Evolutionary conservation across 2,797 vertebrate genomes (phyloP).

Genomic region (Poecilia velifera): DNA sequence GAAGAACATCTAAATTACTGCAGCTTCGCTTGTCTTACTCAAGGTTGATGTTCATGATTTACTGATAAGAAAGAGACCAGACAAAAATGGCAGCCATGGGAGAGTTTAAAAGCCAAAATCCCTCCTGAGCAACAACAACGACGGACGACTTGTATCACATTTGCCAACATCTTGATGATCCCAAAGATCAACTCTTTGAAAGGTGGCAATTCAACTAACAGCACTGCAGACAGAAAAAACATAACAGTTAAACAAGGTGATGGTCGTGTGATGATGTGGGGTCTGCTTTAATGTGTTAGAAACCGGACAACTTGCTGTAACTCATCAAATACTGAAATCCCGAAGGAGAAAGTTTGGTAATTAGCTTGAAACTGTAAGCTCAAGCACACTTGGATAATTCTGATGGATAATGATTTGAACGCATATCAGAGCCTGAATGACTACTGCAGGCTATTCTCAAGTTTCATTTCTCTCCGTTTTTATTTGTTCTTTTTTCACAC

Average conservation of each 20-base stretch:
- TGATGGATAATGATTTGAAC: background rate
- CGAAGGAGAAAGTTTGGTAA: background rate
- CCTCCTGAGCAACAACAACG: background rate
- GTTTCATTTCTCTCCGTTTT: background rate
- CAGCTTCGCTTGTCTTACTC: background rate
- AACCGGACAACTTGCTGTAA: background rate
- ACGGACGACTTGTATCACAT: background rate
- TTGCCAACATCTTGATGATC: background rate
- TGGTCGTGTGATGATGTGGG: background rate
- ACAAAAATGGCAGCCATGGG: background rate
- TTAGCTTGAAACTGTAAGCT: background rate
- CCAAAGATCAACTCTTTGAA: background rate
- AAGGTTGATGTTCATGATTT: background rate
- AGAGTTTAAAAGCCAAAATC: background rate
- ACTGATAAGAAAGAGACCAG: background rate
- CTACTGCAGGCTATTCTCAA: no score
- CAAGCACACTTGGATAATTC: background rate
- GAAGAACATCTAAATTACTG: background rate
- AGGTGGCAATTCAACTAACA: background rate
- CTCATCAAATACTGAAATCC: background rate
- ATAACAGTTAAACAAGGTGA: background rate
- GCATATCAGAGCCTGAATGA: no score
- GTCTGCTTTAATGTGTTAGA: background rate
- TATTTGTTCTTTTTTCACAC: slow-evolving; percentile 2
- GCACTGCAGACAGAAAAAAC: background rate